Conservation (phyloP, 2,113 vertebrate species). For the Calyptomena viridis region DNA sequence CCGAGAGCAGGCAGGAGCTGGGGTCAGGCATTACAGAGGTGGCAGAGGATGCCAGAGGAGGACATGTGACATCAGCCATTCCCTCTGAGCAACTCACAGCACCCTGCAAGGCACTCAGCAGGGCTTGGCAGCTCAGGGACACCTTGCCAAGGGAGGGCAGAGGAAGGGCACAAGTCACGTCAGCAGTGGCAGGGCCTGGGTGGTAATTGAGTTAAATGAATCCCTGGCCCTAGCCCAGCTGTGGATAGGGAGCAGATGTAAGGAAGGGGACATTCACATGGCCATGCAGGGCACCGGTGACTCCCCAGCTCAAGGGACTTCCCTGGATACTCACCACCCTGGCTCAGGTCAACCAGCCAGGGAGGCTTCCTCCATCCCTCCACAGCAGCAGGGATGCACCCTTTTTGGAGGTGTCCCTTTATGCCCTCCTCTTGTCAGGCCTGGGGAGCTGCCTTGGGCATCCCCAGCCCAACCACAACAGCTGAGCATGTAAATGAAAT, state of each 20-base stretch:
- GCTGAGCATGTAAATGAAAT: neutral
- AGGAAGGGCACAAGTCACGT: neutral
- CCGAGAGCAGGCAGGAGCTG: neutral
- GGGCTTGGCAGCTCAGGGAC: neutral
- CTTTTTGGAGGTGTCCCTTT: neutral
- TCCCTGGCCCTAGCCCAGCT: neutral
- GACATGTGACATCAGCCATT: neutral
- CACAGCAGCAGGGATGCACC: neutral
- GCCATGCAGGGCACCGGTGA: neutral
- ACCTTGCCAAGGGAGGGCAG: neutral
- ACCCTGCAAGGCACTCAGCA: fast-evolving
- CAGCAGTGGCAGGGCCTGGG: neutral
- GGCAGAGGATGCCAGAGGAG: fast-evolving
- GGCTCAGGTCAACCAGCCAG: neutral
- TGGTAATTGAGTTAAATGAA: neutral
- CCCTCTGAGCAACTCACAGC: neutral
- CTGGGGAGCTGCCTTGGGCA: neutral
- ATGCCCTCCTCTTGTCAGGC: neutral
- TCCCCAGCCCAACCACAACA: neutral
- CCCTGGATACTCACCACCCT: neutral
- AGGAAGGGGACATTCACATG: neutral
- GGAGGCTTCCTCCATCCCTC: neutral
- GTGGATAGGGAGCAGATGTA: neutral
- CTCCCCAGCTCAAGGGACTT: neutral
- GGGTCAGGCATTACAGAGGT: neutral